Conservation (phyloP, 2,113 vertebrate species). For the Nematolebias whitei region DNA sequence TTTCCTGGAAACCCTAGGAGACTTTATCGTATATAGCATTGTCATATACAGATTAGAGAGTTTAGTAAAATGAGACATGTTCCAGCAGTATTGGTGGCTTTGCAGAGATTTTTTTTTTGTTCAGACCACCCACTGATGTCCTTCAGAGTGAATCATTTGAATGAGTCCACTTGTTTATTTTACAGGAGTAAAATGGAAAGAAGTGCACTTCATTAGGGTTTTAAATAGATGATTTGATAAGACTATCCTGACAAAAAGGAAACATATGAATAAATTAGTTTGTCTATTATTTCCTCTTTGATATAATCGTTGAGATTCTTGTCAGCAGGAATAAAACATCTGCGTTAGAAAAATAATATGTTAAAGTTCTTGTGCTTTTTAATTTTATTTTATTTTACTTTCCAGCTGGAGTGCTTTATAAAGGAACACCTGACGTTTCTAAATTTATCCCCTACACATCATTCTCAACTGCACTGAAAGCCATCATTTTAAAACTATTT, state of each 20-base stretch:
- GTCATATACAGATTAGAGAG: no score
- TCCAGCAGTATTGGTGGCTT: no score
- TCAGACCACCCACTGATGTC: slow-evolving; percentile 43
- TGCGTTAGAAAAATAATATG: no score
- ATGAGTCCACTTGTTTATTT: slow-evolving; percentile 52
- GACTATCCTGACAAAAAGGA: slow-evolving; percentile 16
- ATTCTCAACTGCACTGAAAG: no score
- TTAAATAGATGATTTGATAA: slow-evolving; percentile 42
- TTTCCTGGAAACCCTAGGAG: no score
- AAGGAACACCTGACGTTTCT: background rate
- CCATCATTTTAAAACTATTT: no score
- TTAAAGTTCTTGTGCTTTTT: no score
- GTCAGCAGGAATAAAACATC: background rate
- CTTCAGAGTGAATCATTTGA: background rate
- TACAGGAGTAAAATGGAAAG: slow-evolving; percentile 32
- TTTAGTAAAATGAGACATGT: background rate
- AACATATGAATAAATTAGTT: slow-evolving; percentile 38
- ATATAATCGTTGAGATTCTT: background rate
- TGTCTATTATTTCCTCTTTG: slow-evolving; percentile 32
- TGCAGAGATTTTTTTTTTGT: no score
- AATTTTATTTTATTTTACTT: background rate
- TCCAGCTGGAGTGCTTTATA: background rate
- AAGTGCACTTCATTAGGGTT: slow-evolving; percentile 20
- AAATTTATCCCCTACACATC: no score
- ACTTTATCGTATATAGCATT: background rate